These are phyloP conservation scores for Nesidiocoris tenuis DNA, from an alignment of 2,888 invertebrate genomes.

Conservation along the genomic window DNA sequence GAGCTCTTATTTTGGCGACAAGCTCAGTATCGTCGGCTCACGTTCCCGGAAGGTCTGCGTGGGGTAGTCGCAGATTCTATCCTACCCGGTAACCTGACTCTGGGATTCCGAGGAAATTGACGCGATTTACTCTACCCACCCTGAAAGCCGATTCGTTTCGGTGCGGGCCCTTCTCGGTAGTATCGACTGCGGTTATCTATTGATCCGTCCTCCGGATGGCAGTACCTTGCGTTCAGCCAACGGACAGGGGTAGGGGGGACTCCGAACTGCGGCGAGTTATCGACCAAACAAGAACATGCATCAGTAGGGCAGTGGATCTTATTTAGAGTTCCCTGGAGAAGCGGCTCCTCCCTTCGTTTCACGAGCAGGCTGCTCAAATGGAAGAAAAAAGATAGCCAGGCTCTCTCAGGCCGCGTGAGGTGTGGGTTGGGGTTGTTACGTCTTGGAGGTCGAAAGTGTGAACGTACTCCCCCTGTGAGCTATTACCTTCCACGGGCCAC, in stretches of 20 bases:
- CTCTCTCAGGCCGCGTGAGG: not conserved
- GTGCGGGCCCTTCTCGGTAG: not conserved
- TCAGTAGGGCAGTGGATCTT: constrained; percentile 43
- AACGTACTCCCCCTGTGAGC: constrained; percentile 36
- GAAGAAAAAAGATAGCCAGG: not conserved
- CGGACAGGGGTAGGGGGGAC: constrained; percentile 6
- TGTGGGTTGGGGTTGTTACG: not conserved
- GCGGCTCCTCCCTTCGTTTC: not conserved
- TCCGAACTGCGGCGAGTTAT: constrained; percentile 24
- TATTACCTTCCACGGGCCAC: constrained; percentile 26
- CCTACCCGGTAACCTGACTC: too few species aligned
- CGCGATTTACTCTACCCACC: not conserved
- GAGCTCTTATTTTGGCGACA: too few species aligned
- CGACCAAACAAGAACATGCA: constrained; percentile 42
- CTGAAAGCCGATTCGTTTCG: not conserved
- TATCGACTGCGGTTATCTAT: constrained; percentile 31
- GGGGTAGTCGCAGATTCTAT: too few species aligned
- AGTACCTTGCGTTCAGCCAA: constrained; percentile 11
- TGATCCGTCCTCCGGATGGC: constrained; percentile 30
- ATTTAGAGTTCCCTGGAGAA: constrained; percentile 29
- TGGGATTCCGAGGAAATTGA: not conserved
- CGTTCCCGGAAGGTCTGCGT: too few species aligned
- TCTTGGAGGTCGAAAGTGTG: constrained; percentile 20
- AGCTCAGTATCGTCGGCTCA: too few species aligned
- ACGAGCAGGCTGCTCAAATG: not conserved